Evolutionary conservation across 2,113 vertebrate species (phyloP).

Genomic region (Natator depressus): DNA sequence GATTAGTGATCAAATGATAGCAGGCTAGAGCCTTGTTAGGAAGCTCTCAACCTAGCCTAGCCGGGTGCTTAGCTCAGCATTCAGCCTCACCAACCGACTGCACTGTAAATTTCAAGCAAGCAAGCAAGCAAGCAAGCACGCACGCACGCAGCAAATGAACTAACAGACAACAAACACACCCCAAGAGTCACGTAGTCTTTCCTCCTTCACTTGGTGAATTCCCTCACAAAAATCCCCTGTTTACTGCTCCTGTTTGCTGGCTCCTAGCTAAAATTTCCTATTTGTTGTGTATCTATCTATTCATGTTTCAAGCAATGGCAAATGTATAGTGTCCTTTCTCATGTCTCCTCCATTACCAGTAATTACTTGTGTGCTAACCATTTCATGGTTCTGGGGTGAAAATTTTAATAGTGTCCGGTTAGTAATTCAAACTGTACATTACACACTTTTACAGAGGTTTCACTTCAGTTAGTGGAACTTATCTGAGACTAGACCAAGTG

Average conservation of each 20-base stretch:
- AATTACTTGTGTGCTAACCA: constrained; percentile 30
- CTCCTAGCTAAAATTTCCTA: not conserved
- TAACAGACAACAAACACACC: not conserved
- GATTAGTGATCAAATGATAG: not conserved
- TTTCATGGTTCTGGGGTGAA: constrained; percentile 41
- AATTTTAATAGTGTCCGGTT: constrained; percentile 15
- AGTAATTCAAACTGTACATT: constrained; percentile 30
- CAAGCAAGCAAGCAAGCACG: not conserved
- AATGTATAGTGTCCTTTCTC: not conserved
- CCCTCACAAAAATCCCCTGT: not conserved
- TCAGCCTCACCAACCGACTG: not conserved
- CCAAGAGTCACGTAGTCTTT: not conserved
- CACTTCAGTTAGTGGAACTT: constrained; percentile 45
- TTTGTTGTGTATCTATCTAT: not conserved
- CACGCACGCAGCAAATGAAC: not conserved
- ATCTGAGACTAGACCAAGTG: constrained; percentile 45
- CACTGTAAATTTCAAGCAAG: not conserved
- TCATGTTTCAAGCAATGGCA: not conserved
- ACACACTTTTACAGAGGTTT: constrained; percentile 7
- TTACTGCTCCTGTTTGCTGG: not conserved
- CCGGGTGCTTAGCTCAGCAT: not conserved
- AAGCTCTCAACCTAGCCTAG: not conserved
- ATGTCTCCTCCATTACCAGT: not conserved
- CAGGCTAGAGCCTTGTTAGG: not conserved
- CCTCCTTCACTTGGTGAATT: not conserved